These are phyloP conservation scores for Anas bernieri DNA, from an alignment of 2,797 vertebrate genomes.

Conservation along the genomic window DNA sequence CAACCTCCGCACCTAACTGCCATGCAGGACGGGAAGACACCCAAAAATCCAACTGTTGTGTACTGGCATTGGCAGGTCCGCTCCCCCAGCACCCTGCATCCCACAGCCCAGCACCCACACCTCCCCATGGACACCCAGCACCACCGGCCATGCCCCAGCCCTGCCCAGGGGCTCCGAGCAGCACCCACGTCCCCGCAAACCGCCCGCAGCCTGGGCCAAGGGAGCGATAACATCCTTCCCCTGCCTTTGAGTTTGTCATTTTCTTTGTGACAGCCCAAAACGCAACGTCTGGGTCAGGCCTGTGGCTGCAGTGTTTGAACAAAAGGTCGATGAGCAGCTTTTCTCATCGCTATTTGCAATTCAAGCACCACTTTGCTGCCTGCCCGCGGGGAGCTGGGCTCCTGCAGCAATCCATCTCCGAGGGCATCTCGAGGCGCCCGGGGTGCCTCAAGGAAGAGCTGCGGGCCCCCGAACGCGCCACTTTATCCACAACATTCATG, in stretches of 20 bases:
- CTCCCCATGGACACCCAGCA: background rate
- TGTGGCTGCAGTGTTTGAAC: conserved; percentile 36
- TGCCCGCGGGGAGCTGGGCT: background rate
- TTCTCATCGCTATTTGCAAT: conserved; percentile 53
- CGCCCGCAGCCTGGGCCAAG: background rate
- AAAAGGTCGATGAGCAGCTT: conserved; percentile 58
- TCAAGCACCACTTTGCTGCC: background rate
- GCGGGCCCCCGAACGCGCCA: background rate
- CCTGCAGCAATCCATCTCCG: background rate
- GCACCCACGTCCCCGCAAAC: background rate
- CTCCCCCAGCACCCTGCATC: background rate
- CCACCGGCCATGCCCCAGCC: background rate
- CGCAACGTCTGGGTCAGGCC: conserved; percentile 45
- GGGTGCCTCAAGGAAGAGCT: background rate
- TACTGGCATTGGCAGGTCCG: rapidly evolving
- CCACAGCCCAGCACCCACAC: background rate
- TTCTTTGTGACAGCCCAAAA: conserved; percentile 22
- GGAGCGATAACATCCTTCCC: conserved; percentile 34
- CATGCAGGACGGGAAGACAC: rapidly evolving
- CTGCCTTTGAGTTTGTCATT: conserved; percentile 52
- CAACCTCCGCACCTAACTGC: background rate
- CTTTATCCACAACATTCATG: background rate
- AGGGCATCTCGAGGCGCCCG: conserved; percentile 18
- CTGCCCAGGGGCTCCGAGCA: background rate
- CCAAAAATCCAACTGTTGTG: rapidly evolving